Percentiles rank a stretch among this genome's conserved stretches.
phyloP scores from a whole-genome alignment of 1,140 invertebrate species.

The Drosophila erecta region DNA sequence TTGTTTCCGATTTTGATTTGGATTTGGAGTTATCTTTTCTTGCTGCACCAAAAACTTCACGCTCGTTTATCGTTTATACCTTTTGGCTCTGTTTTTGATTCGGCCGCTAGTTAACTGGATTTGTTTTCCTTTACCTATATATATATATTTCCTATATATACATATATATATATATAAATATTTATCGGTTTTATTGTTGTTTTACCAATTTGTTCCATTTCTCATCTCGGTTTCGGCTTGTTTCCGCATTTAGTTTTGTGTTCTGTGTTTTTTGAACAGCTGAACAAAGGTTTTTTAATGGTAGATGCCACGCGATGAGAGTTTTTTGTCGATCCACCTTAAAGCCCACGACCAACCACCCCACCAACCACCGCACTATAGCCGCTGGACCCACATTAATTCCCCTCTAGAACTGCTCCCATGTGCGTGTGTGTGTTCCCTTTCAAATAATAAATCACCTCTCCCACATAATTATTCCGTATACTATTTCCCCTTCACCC shows the following conservation, averaged over 20 bases:
- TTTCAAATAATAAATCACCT: constrained; percentile 17
- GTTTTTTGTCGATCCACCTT: constrained; percentile 10
- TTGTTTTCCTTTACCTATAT: constrained; percentile 1
- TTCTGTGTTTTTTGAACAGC: constrained; percentile 34
- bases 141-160: constrained; percentile 10
- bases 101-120: constrained; percentile 38
- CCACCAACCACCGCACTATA: constrained; percentile 30
- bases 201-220: constrained; percentile 21
- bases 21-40: constrained; percentile 7
- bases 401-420: constrained; percentile 24
- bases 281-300: constrained; percentile 32
- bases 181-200: constrained; percentile 4
- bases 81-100: constrained; percentile 26
- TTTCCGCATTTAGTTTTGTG: constrained; percentile 40
- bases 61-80: constrained; percentile 36
- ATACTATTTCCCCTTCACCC: not conserved
- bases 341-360: constrained; percentile 15
- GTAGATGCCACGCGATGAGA: constrained; percentile 36
- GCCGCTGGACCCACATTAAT: constrained; percentile 8
- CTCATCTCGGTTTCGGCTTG: constrained; percentile 33
- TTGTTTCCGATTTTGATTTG: not conserved
- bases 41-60: constrained; percentile 49
- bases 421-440: constrained; percentile 36
- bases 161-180: constrained; percentile 9
- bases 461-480: constrained; percentile 19